Percentiles rank a stretch among this genome's conserved stretches.
Conservation (phyloP, 2,113 vertebrate genomes). For the Tachysurus vachellii region DNA sequence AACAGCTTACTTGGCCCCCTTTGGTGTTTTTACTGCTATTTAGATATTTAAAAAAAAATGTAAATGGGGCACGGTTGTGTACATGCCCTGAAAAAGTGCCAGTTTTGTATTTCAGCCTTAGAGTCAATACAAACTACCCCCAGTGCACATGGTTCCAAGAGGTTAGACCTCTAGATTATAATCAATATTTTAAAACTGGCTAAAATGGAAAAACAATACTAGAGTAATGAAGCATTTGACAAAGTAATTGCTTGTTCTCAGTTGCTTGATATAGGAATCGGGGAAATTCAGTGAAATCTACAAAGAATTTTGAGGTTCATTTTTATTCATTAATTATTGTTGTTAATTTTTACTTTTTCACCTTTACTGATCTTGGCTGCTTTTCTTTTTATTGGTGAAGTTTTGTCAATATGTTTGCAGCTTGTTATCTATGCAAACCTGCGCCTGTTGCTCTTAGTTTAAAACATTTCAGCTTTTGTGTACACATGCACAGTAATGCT, state of each 20-base stretch:
- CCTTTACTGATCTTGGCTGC: neutral
- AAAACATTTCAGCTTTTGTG: constrained; percentile 58
- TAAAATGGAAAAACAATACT: neutral
- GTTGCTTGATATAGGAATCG: neutral
- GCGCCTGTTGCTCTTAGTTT: constrained; percentile 52
- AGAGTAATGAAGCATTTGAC: neutral
- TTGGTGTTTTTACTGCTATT: neutral
- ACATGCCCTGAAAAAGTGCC: too few relatives aligned
- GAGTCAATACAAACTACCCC: neutral
- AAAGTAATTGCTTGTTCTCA: neutral
- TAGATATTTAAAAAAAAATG: neutral
- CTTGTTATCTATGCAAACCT: constrained; percentile 77
- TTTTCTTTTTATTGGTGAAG: constrained; percentile 27
- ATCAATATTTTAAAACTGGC: neutral
- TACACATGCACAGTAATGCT: constrained; percentile 56
- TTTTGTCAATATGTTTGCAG: constrained; percentile 39
- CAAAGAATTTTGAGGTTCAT: neutral
- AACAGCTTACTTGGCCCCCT: neutral
- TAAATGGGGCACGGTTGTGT: neutral
- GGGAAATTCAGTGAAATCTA: neutral
- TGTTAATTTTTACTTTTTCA: constrained; percentile 3
- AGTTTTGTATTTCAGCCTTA: neutral
- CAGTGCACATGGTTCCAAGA: neutral
- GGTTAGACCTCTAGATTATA: neutral
- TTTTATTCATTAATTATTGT: constrained; percentile 18